phyloP scores from a whole-genome alignment of 2,888 invertebrate species.

The Drosophila aldrichi region DNA sequence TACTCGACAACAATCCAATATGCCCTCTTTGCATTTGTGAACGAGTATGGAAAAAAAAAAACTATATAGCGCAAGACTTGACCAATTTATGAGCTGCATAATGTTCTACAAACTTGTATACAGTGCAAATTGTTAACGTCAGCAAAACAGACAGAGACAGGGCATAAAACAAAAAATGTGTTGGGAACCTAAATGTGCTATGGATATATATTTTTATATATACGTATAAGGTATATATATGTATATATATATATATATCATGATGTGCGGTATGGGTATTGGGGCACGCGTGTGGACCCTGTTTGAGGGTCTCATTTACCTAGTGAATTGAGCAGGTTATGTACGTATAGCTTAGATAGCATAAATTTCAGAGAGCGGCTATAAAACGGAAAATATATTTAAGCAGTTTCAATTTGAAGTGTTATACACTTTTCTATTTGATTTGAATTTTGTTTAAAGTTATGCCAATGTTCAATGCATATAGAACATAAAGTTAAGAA shows the following conservation, averaged over 20 bases:
- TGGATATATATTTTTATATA: neutral
- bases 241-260: conserved; percentile 4
- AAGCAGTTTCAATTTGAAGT: neutral
- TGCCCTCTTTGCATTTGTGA: neutral
- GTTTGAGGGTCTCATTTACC: neutral
- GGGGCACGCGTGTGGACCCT: conserved; percentile 33
- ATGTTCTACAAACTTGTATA: conserved; percentile 28
- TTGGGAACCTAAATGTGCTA: conserved; percentile 34
- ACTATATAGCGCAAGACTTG: conserved; percentile 14
- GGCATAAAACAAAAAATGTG: conserved; percentile 20
- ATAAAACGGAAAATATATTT: neutral
- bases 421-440: neutral
- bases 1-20: neutral
- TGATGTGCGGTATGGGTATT: neutral
- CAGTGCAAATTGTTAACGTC: conserved; percentile 42
- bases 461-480: too few relatives aligned
- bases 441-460: neutral
- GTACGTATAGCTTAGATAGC: conserved; percentile 5
- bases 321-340: conserved; percentile 29
- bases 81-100: conserved; percentile 24
- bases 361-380: neutral
- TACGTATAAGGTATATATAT: neutral
- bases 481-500: neutral
- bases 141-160: conserved; percentile 52
- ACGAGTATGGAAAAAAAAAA: neutral